Conservation (phyloP, 1,140 invertebrate genomes). For the Formica selysi region DNA sequence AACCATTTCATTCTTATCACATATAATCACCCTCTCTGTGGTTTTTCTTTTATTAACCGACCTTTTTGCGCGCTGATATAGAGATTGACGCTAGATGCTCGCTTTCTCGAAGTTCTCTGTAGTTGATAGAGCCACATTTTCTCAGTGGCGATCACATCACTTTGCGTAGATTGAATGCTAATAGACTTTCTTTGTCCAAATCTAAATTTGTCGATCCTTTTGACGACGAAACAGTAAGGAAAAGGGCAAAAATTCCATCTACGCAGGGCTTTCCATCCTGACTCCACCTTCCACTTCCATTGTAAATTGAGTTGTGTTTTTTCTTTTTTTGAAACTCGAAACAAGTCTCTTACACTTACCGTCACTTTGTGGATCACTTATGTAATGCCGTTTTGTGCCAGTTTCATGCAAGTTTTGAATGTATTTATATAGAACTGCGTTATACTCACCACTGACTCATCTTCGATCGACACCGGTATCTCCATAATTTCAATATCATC, state of each 20-base stretch:
- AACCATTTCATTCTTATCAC: conserved; percentile 75
- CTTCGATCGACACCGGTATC: conserved; percentile 46
- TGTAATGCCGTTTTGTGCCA: conserved; percentile 70
- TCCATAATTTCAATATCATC: conserved; percentile 49
- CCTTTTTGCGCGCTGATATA: conserved; percentile 80
- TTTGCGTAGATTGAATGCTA: conserved; percentile 67
- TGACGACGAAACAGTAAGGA: not conserved
- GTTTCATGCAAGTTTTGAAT: conserved; percentile 74
- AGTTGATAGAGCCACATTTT: conserved; percentile 79
- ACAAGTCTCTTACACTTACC: conserved; percentile 37
- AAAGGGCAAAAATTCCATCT: conserved; percentile 60
- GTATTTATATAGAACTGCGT: conserved; percentile 70
- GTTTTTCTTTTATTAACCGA: conserved; percentile 83
- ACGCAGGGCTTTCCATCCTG: conserved; percentile 53
- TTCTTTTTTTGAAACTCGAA: conserved; percentile 29
- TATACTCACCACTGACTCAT: conserved; percentile 61
- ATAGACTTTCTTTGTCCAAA: not conserved
- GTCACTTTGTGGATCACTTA: conserved; percentile 69
- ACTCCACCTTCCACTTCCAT: conserved; percentile 17
- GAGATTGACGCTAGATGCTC: conserved; percentile 83
- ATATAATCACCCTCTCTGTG: conserved; percentile 78
- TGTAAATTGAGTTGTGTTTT: conserved; percentile 52
- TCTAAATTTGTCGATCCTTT: not conserved
- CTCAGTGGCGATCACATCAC: conserved; percentile 72
- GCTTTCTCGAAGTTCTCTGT: conserved; percentile 81